These are phyloP conservation scores for Notiomystis cincta DNA, from an alignment of 2,113 vertebrate species.

Conservation along the genomic window DNA sequence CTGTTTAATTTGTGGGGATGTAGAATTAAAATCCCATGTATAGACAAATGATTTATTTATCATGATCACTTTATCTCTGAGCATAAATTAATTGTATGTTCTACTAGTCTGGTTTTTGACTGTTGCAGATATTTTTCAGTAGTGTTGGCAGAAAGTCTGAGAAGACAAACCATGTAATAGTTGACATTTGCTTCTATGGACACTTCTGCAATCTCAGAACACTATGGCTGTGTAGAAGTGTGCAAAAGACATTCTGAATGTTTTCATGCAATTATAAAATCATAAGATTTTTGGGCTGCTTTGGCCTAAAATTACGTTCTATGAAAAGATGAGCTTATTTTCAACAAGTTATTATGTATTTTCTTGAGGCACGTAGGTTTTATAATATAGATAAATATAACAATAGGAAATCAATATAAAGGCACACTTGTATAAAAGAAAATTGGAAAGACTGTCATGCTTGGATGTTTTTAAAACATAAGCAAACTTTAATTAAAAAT, in stretches of 20 bases:
- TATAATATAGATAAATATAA: neutral
- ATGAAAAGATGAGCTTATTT: neutral
- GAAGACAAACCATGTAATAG: neutral
- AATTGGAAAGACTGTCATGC: neutral
- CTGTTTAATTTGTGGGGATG: neutral
- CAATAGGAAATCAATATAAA: neutral
- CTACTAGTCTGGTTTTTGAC: neutral
- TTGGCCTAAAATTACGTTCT: rapidly evolving
- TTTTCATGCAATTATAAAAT: neutral
- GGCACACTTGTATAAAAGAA: neutral
- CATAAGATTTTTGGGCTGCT: neutral
- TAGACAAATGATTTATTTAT: neutral
- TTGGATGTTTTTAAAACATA: neutral
- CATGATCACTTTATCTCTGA: neutral
- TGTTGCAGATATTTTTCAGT: neutral
- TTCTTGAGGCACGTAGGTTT: neutral
- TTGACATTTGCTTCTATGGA: neutral
- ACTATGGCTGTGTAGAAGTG: neutral
- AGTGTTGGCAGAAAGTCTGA: neutral
- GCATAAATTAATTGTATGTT: neutral
- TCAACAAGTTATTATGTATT: neutral
- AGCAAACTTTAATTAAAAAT: neutral
- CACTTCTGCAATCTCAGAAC: neutral
- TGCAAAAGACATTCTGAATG: neutral
- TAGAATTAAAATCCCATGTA: neutral